A percentile compares a stretch with the other conserved stretches of the same genome.
Evolutionary conservation across 2,888 invertebrate genomes (phyloP).

Genomic region (Lysandra bellargus): DNA sequence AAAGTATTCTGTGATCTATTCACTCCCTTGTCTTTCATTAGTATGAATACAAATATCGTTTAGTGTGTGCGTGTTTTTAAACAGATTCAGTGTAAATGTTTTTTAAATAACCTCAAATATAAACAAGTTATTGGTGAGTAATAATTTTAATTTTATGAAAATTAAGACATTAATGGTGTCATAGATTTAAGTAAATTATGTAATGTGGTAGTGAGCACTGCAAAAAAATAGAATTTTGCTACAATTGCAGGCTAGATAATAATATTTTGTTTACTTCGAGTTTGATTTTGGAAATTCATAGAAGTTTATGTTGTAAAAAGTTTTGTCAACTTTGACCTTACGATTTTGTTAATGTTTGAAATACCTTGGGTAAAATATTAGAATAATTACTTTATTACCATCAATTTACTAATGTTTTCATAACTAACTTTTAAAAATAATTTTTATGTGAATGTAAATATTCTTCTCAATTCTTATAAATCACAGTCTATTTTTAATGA

Average conservation of each 20-base stretch:
- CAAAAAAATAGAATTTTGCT: not conserved
- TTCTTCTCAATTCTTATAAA: too few species aligned
- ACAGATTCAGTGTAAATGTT: slow-evolving; percentile 9
- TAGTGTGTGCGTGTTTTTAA: slow-evolving; percentile 9
- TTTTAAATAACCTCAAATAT: slow-evolving; percentile 46
- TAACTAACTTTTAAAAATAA: too few species aligned
- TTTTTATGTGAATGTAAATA: too few species aligned
- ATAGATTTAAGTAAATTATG: not conserved
- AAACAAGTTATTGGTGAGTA: slow-evolving; percentile 37
- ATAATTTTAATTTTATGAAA: not conserved
- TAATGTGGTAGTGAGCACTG: not conserved
- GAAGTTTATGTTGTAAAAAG: not conserved
- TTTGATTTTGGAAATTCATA: not conserved
- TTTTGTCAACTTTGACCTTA: not conserved
- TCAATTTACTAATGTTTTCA: too few species aligned
- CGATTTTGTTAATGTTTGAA: too few species aligned
- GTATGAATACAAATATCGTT: slow-evolving; percentile 10
- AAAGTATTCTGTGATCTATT: slow-evolving; percentile 20
- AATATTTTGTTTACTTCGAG: not conserved
- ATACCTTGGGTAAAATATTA: too few species aligned
- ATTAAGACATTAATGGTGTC: too few species aligned
- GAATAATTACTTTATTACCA: too few species aligned
- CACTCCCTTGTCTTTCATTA: not conserved
- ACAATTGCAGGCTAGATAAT: not conserved
- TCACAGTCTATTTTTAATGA: too few species aligned